Evolutionary conservation across 2,113 vertebrate genomes (phyloP).

Genomic region (Epinephelus moara): DNA sequence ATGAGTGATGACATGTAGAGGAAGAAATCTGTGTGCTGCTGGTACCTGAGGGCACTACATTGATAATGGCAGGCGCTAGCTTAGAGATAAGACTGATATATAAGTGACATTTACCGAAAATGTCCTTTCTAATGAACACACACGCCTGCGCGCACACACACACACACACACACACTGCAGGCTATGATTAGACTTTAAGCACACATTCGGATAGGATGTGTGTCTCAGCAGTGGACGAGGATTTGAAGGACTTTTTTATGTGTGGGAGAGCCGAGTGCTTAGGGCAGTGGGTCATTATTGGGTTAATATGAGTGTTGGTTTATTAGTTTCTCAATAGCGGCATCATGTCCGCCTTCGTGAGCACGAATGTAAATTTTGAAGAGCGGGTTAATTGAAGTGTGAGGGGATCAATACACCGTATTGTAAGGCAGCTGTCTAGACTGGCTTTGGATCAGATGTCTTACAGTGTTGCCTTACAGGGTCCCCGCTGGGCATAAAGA

Average conservation of each 20-base stretch:
- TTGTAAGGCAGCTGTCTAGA: conserved; percentile 71
- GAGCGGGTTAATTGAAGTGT: conserved; percentile 66
- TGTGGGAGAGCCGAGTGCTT: conserved; percentile 20
- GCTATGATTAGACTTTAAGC: conserved; percentile 62
- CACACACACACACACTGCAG: conserved; percentile 44
- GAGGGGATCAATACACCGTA: conserved; percentile 64
- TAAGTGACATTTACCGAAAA: conserved; percentile 80
- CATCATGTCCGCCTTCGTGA: conserved; percentile 56
- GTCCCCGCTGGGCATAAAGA: conserved; percentile 47
- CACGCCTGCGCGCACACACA: conserved; percentile 15
- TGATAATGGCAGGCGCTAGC: conserved; percentile 68
- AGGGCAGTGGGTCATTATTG: conserved; percentile 57
- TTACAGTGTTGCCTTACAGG: conserved; percentile 62
- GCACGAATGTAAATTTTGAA: conserved; percentile 59
- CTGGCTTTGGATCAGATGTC: conserved; percentile 68
- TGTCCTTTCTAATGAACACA: conserved; percentile 74
- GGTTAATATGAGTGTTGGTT: conserved; percentile 48
- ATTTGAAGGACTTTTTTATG: conserved; percentile 25
- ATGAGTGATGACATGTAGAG: conserved; percentile 54
- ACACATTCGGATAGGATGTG: conserved; percentile 50
- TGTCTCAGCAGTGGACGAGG: conserved; percentile 9
- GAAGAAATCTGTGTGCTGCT: conserved; percentile 51
- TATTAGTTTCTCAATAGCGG: conserved; percentile 50
- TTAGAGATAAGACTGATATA: conserved; percentile 80
- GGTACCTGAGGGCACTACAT: conserved; percentile 58